Conservation (phyloP, 2,113 vertebrate genomes). For the Gnathonemus longibarbis region DNA sequence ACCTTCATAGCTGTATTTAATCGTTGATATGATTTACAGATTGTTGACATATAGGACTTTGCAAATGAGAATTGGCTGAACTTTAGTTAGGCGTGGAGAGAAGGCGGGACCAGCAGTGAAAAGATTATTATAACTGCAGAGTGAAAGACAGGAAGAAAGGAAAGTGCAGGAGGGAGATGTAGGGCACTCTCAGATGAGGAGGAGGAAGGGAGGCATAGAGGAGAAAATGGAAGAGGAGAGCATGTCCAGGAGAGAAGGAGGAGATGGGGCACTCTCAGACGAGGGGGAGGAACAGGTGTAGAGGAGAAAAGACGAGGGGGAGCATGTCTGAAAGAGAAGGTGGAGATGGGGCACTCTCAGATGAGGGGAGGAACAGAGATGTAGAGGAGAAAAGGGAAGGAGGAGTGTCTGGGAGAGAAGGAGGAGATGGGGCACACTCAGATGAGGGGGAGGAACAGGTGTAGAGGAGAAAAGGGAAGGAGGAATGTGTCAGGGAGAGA, state of each 20-base stretch:
- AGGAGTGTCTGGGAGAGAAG: neutral
- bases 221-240: neutral
- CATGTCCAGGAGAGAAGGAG: neutral
- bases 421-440: neutral
- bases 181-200: conserved; percentile 23
- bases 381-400: neutral
- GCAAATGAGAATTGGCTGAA: neutral
- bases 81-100: conserved; percentile 3
- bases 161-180: neutral
- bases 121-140: conserved; percentile 10
- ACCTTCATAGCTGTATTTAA: conserved; percentile 34
- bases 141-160: conserved; percentile 17
- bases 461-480: neutral
- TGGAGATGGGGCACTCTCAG: neutral
- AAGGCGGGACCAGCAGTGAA: conserved; percentile 11
- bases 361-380: neutral
- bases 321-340: no score
- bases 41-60: conserved; percentile 5
- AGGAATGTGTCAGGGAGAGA: neutral
- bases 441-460: neutral
- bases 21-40: conserved; percentile 32
- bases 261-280: conserved; percentile 8
- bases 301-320: neutral
- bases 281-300: neutral
- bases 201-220: neutral